phyloP scores from a whole-genome alignment of 2,113 vertebrate genomes.

The Tragelaphus scriptus region DNA sequence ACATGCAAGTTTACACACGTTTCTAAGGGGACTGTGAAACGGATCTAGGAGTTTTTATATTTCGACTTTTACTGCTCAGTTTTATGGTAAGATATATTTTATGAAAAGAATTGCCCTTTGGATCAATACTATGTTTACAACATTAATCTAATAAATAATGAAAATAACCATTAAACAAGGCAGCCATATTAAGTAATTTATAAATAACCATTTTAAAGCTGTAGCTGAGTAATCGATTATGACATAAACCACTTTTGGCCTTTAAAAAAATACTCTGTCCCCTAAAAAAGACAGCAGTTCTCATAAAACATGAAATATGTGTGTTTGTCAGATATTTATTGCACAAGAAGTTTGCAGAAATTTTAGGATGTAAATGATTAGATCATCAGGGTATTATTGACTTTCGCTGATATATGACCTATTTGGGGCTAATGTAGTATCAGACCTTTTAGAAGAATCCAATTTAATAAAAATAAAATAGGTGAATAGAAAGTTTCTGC shows the following conservation, averaged over 20 bases:
- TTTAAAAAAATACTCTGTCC: constrained; percentile 36
- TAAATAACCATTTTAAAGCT: constrained; percentile 57
- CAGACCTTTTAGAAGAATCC: neutral
- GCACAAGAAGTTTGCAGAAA: constrained; percentile 9
- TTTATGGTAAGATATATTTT: constrained; percentile 42
- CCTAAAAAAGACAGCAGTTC: neutral
- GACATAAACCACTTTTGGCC: constrained; percentile 35
- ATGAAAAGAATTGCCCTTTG: constrained; percentile 30
- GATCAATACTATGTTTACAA: constrained; percentile 54
- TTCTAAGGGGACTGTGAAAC: neutral
- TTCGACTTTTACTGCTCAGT: constrained; percentile 43
- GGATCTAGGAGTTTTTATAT: neutral
- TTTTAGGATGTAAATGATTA: neutral
- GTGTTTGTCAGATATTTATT: constrained; percentile 52
- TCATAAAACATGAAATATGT: neutral
- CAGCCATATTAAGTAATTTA: constrained; percentile 49
- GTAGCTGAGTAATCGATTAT: constrained; percentile 30
- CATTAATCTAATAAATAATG: constrained; percentile 68
- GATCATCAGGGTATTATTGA: neutral
- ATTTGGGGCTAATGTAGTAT: neutral
- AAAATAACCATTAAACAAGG: constrained; percentile 59
- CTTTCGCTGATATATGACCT: neutral
- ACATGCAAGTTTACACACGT: neutral
- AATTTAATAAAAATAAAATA: constrained; percentile 25
- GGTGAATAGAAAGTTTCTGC: neutral